Evolutionary conservation across 2,113 vertebrate genomes (phyloP).

Genomic region (Halichoeres trimaculatus): DNA sequence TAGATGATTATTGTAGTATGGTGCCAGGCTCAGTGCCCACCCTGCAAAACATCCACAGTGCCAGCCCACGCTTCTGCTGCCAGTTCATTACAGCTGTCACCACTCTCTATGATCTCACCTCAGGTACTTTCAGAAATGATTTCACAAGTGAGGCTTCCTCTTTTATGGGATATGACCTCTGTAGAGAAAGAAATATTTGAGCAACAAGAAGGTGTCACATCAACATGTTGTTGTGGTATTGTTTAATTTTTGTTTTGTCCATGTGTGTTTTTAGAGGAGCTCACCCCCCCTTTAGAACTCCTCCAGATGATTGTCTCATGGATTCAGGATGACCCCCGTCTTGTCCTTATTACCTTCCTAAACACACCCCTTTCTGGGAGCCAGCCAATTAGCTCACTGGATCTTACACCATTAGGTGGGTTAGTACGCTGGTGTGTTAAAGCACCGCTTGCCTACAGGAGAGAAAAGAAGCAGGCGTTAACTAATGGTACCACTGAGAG

Average conservation of each 20-base stretch:
- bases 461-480: constrained; percentile 82
- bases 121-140: constrained; percentile 80
- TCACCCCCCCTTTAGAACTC: constrained; percentile 91
- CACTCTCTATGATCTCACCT: constrained; percentile 91
- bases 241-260: background rate
- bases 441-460: constrained; percentile 89
- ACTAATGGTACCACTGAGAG: constrained; percentile 73
- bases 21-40: constrained; percentile 93
- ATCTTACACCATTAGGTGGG: constrained; percentile 91
- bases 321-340: constrained; percentile 93
- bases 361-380: constrained; percentile 92
- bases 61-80: constrained; percentile 98
- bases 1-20: constrained; percentile 96
- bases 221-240: background rate
- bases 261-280: constrained; percentile 85
- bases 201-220: background rate
- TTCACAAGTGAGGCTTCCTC: too few species aligned
- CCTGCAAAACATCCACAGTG: constrained; percentile 89
- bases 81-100: constrained; percentile 95
- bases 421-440: constrained; percentile 95
- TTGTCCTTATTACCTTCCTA: constrained; percentile 94
- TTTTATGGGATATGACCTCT: too few species aligned
- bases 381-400: constrained; percentile 90
- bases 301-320: constrained; percentile 94
- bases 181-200: background rate